Conservation (phyloP, 2,797 vertebrate species). For the Acestrorhynchus altus region DNA sequence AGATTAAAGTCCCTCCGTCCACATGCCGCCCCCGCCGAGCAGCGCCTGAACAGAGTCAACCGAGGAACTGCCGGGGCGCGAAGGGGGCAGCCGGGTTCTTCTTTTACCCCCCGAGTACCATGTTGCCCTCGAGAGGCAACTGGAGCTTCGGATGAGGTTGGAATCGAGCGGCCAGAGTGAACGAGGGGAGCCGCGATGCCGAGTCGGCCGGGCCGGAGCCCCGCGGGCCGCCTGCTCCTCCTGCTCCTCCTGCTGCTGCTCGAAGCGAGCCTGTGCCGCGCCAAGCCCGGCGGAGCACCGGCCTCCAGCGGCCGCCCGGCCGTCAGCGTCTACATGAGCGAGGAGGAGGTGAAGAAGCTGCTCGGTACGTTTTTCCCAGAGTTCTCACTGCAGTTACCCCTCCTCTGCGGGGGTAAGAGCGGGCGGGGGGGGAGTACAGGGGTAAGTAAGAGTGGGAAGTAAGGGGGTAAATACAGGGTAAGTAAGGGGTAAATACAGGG, state of each 20-base stretch:
- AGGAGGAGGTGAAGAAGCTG: slow-evolving; percentile 82
- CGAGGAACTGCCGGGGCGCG: no score
- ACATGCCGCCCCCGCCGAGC: slow-evolving; percentile 2
- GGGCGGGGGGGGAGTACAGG: no score
- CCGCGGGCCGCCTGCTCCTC: slow-evolving; percentile 71
- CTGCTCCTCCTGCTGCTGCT: slow-evolving; percentile 77
- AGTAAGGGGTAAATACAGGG: no score
- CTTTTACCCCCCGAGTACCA: slow-evolving; percentile 53
- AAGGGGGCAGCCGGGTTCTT: no score
- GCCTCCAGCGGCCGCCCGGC: slow-evolving; percentile 65
- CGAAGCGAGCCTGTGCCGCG: slow-evolving; percentile 71
- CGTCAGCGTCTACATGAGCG: slow-evolving; percentile 83
- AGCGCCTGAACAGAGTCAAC: slow-evolving; percentile 54
- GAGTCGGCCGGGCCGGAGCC: slow-evolving; percentile 61
- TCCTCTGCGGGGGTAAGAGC: no score
- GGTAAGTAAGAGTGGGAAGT: no score
- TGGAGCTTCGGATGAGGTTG: slow-evolving; percentile 77
- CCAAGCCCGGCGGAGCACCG: slow-evolving; percentile 66
- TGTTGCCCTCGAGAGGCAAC: slow-evolving; percentile 76
- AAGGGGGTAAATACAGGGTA: no score
- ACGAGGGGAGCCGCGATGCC: slow-evolving; percentile 57
- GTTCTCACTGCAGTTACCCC: no score
- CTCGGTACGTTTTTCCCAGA: slow-evolving; percentile 67
- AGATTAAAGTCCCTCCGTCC: background rate
- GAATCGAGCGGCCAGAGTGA: slow-evolving; percentile 37